A percentile compares a stretch with the other conserved stretches of the same genome.
Conservation (phyloP, 2,888 invertebrate genomes). For the Tuta absoluta region DNA sequence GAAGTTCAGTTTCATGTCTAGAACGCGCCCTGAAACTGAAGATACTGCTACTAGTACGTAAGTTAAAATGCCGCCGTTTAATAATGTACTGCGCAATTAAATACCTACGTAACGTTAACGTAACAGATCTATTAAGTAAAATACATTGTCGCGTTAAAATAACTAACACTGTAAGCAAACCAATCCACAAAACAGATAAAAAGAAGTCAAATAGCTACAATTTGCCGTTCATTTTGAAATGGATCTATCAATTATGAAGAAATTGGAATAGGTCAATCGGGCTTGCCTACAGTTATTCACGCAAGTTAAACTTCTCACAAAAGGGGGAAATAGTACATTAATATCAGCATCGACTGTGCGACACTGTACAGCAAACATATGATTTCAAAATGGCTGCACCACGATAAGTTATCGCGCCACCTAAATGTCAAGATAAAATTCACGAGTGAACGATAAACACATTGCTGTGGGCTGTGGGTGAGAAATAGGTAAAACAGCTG, state of each 20-base stretch:
- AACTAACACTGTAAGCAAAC: neutral
- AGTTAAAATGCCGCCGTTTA: neutral
- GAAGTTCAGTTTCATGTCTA: too few species aligned
- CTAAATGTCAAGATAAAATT: constrained; percentile 38
- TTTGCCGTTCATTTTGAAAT: neutral
- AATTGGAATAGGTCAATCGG: neutral
- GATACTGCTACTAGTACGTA: too few species aligned
- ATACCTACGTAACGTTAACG: constrained; percentile 5
- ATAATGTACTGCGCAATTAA: constrained; percentile 4
- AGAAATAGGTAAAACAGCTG: constrained; percentile 6
- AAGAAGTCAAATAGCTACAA: neutral
- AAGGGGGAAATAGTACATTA: neutral
- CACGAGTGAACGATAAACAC: constrained; percentile 7
- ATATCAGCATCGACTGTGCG: neutral
- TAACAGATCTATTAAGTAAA: neutral
- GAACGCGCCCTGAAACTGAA: too few species aligned
- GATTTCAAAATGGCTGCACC: constrained; percentile 47
- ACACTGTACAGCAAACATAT: constrained; percentile 16
- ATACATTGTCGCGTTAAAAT: neutral
- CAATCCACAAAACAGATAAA: neutral
- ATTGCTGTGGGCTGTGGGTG: neutral
- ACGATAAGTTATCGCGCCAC: constrained; percentile 45
- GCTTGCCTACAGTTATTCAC: neutral
- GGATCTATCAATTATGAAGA: constrained; percentile 2
- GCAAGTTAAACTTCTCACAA: neutral